phyloP scores from a whole-genome alignment of 92 coral and sea anemone genomes.

The Phenganax marumi region DNA sequence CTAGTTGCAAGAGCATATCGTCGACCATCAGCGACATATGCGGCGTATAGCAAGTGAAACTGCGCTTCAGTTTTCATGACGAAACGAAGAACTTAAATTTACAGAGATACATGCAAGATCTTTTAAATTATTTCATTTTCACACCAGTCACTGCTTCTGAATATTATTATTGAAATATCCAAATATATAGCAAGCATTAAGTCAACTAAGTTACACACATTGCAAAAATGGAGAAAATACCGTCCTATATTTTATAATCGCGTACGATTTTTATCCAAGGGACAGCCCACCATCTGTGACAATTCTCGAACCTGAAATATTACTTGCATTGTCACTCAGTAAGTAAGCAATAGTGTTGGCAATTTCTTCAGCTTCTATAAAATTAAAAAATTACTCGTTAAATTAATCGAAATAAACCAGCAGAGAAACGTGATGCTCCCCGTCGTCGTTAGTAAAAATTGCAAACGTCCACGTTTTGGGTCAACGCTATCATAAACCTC shows the following conservation, averaged over 20 bases:
- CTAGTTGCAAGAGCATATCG: no score
- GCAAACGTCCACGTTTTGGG: no score
- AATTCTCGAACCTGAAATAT: neutral
- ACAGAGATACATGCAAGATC: no score
- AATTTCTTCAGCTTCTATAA: conserved; percentile 10
- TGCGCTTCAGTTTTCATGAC: no score
- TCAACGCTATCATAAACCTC: no score
- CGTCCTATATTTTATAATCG: neutral
- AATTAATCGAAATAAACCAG: neutral
- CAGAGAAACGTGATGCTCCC: neutral
- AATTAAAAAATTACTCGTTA: neutral
- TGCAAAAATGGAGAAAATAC: neutral
- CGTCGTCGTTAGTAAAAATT: neutral
- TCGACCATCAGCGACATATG: no score
- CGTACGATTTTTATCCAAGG: neutral
- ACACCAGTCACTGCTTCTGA: neutral
- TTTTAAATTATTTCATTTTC: no score
- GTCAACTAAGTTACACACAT: neutral
- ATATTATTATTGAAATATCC: neutral
- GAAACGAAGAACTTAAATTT: no score
- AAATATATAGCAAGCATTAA: neutral
- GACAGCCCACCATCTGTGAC: conserved; percentile 11
- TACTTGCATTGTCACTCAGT: conserved; percentile 14
- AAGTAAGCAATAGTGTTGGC: conserved; percentile 6
- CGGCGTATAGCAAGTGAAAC: no score